Percentiles rank a stretch among this genome's conserved stretches.
Conservation (phyloP, 2,113 vertebrate species). For the Tenrec ecaudatus region DNA sequence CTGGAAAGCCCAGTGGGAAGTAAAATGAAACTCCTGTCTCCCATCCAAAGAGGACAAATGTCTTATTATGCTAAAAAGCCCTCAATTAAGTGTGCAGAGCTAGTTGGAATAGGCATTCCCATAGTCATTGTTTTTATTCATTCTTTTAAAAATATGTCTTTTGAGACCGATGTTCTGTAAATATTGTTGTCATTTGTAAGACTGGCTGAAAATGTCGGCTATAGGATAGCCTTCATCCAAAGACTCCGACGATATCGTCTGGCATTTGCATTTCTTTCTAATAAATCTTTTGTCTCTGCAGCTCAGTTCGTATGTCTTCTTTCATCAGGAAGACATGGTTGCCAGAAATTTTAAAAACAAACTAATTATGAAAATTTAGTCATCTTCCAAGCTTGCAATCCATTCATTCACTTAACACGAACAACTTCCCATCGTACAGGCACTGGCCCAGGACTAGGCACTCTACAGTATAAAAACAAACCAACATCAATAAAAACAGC, state of each 20-base stretch:
- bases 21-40: slow-evolving; percentile 64
- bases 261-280: slow-evolving; percentile 48
- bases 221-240: neutral
- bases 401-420: neutral
- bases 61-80: slow-evolving; percentile 68
- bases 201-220: slow-evolving; percentile 24
- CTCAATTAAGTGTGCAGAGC: slow-evolving; percentile 28
- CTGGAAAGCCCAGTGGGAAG: slow-evolving; percentile 34
- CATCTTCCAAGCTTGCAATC: neutral
- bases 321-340: slow-evolving; percentile 34
- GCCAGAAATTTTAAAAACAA: slow-evolving; percentile 30
- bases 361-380: neutral
- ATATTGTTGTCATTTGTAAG: slow-evolving; percentile 62
- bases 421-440: neutral
- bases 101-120: slow-evolving; percentile 29
- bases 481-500: neutral
- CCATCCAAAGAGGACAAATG: slow-evolving; percentile 64
- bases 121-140: slow-evolving; percentile 49
- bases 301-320: slow-evolving; percentile 50
- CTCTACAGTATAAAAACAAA: neutral
- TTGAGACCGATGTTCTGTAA: slow-evolving; percentile 51
- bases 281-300: slow-evolving; percentile 39
- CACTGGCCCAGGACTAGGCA: neutral
- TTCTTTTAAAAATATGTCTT: slow-evolving; percentile 58
- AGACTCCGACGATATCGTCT: neutral